Percentiles rank a stretch among this genome's conserved stretches.
These are phyloP conservation scores for Tapirus indicus DNA, from an alignment of 2,797 vertebrate species.

Conservation along the genomic window DNA sequence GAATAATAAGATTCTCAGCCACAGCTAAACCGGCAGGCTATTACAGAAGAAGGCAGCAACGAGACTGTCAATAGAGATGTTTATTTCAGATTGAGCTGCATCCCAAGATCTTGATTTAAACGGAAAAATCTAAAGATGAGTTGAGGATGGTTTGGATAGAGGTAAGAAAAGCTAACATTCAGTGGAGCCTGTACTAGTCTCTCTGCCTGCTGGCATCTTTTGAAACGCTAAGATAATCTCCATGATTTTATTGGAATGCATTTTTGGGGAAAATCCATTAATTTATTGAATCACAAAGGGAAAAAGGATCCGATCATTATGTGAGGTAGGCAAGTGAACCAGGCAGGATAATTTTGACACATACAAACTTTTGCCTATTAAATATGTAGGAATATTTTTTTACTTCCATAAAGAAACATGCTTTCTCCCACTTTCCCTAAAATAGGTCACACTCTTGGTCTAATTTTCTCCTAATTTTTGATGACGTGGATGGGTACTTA, in stretches of 20 bases:
- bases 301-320: neutral
- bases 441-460: neutral
- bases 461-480: constrained; percentile 39
- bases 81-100: constrained; percentile 2
- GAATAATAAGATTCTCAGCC: neutral
- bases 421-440: constrained; percentile 32
- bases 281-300: neutral
- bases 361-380: neutral
- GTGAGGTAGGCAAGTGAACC: constrained; percentile 25
- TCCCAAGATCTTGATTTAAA: constrained; percentile 43
- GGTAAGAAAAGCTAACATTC: constrained; percentile 17
- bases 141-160: neutral
- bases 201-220: neutral
- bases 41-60: neutral
- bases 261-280: neutral
- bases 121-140: constrained; percentile 40
- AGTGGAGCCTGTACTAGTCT: neutral
- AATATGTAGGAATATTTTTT: neutral
- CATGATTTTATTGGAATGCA: neutral
- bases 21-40: neutral
- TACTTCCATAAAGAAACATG: constrained; percentile 16
- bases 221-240: constrained; percentile 33
- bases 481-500: neutral
- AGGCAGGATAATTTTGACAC: neutral
- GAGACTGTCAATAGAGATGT: neutral